A percentile compares a stretch with the other conserved stretches of the same genome.
These are phyloP conservation scores for Macrosiphum euphorbiae DNA, from an alignment of 2,888 invertebrate genomes.

Conservation along the genomic window DNA sequence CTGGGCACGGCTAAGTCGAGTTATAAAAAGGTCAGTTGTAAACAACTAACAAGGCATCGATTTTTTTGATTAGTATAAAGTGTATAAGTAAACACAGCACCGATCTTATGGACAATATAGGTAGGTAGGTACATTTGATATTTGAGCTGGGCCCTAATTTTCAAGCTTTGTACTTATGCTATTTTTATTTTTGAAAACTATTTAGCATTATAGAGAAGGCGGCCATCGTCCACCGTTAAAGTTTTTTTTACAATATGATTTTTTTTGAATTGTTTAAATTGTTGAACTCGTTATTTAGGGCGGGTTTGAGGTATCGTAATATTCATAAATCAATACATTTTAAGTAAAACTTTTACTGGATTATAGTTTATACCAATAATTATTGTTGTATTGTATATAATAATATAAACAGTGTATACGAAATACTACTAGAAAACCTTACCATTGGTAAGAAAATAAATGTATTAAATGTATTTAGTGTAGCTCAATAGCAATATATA, in stretches of 20 bases:
- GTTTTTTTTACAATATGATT: neutral
- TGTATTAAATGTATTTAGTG: neutral
- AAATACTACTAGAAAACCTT: neutral
- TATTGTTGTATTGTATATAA: neutral
- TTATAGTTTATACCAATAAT: neutral
- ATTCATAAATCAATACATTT: too few relatives aligned
- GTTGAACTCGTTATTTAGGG: neutral
- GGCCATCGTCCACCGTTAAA: neutral
- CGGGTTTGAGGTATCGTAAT: neutral
- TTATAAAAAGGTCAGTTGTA: neutral
- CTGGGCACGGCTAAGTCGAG: neutral
- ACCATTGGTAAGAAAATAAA: neutral
- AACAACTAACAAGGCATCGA: neutral
- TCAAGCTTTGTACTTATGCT: neutral
- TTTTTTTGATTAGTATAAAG: neutral
- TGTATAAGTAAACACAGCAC: neutral
- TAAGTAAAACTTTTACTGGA: too few relatives aligned
- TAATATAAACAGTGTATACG: too few relatives aligned
- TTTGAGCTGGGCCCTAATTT: neutral
- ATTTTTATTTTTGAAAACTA: neutral
- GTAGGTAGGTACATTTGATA: neutral
- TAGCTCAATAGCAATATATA: neutral
- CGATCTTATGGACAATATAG: neutral
- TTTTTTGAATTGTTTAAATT: neutral
- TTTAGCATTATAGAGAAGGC: neutral